phyloP scores from a whole-genome alignment of 2,113 vertebrate species.

The Panthera tigris region DNA sequence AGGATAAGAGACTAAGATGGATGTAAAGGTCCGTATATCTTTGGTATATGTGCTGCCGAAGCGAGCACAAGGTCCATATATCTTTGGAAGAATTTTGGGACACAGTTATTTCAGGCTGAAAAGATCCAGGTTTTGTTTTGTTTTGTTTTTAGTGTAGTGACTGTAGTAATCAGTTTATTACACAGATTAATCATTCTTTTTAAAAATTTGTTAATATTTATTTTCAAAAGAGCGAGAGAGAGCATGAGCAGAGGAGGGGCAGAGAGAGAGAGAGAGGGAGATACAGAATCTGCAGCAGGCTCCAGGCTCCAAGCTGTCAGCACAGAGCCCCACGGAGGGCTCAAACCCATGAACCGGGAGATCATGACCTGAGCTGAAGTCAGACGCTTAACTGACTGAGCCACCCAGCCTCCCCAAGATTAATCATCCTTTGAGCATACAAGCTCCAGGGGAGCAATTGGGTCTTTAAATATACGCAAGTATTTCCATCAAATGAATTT shows the following conservation, averaged over 20 bases:
- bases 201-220: no score
- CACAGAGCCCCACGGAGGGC: no score
- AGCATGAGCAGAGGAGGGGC: no score
- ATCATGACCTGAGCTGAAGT: no score
- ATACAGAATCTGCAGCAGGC: no score
- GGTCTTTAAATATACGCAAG: conserved; percentile 99
- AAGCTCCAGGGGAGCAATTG: conserved; percentile 97
- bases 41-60: no score
- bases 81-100: not conserved
- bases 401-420: no score
- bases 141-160: conserved; percentile 84
- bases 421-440: conserved; percentile 96
- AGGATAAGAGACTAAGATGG: not conserved
- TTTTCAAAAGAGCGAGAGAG: no score
- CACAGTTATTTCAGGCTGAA: not conserved
- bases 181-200: conserved; percentile 90
- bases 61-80: not conserved
- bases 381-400: no score
- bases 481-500: conserved; percentile 95
- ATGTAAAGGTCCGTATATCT: not conserved
- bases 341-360: no score
- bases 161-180: conserved; percentile 98
- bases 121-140: not conserved
- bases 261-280: no score
- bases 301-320: no score